Evolutionary conservation across 2,888 invertebrate species (phyloP), one percentile per base, ranked within the genome.

Genomic region (Mythimna loreyi): DNA sequence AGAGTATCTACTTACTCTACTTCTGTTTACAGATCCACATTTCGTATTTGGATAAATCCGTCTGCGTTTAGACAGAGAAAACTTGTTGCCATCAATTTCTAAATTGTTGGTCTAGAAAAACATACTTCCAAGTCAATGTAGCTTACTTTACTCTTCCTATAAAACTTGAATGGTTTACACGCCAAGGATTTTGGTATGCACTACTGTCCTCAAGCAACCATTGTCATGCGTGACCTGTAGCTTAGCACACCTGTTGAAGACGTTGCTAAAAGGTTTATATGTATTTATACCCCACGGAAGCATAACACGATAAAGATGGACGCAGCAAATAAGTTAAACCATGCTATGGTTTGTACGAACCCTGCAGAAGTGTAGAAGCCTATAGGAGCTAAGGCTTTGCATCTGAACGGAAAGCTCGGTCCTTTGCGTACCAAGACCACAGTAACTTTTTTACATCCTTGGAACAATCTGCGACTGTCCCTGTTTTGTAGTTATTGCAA

Each of bases 221-320:
- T 76, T 73, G 61, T 30, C 61, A 76, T 78, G 73, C 78, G 19
- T 25, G 40, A 16, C 73, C 63, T 62, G 76, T 78, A 60, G 1
- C 23, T 2, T 28, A 9, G 21, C 16, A 55, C 76, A 78, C 78
- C 78, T 76, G 76, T 67, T 64, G 43, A 11, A 28, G 36, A 33
- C 25, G 6, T 43, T 40, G 64, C 60, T 60, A 56, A 72, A 52
- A 66, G 61, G 6, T 30, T 58, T 58, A 53, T 76, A n/a, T n/a
- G n/a, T n/a, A 59, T 71, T 75, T 64, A 71, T 61, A 57, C 43
- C 11, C 49, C n/a, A 43, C 65, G 71, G 77, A 76, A 76, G 71
- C 64, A 71, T 60, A 60, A 28, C 16, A 53, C 30, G 3, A 76
- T 58, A 58, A 72, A 64, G 30, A 49, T 11, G 30, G 30, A 63